Conservation (phyloP, 2,797 vertebrate species). For the Carduelis carduelis region DNA sequence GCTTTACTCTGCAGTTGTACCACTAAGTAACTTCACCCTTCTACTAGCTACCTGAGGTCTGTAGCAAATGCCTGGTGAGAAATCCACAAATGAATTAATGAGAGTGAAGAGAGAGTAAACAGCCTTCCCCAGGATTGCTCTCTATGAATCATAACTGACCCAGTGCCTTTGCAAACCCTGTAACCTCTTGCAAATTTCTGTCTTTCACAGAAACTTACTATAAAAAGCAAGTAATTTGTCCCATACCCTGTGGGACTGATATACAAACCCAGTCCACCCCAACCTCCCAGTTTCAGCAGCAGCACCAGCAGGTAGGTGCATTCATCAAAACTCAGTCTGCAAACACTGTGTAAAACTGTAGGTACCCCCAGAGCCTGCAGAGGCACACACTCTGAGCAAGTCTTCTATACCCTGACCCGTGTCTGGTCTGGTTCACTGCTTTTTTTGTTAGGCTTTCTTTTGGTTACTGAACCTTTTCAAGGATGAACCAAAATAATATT, state of each 20-base stretch:
- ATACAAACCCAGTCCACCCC: fast-evolving
- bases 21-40: not conserved
- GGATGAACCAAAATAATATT: conserved; percentile 16
- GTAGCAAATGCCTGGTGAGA: not conserved
- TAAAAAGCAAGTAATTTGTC: not conserved
- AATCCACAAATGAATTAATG: not conserved
- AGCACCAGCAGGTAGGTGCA: not conserved
- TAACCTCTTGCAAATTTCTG: not conserved
- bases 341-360: not conserved
- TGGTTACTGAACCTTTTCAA: conserved; percentile 27
- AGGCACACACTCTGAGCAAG: not conserved
- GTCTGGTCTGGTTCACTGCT: not conserved
- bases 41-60: not conserved
- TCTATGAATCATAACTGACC: not conserved
- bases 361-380: not conserved
- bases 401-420: not conserved
- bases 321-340: not conserved
- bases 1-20: not conserved
- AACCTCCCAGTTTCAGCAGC: not conserved
- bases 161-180: not conserved
- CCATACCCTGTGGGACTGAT: not conserved
- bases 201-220: not conserved
- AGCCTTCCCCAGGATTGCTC: not conserved
- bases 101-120: not conserved
- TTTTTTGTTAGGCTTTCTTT: conserved; percentile 2